A percentile compares a stretch with the other conserved stretches of the same genome.
Evolutionary conservation across 1,140 invertebrate genomes (phyloP).

Genomic region (Thaumetopoea pityocampa): DNA sequence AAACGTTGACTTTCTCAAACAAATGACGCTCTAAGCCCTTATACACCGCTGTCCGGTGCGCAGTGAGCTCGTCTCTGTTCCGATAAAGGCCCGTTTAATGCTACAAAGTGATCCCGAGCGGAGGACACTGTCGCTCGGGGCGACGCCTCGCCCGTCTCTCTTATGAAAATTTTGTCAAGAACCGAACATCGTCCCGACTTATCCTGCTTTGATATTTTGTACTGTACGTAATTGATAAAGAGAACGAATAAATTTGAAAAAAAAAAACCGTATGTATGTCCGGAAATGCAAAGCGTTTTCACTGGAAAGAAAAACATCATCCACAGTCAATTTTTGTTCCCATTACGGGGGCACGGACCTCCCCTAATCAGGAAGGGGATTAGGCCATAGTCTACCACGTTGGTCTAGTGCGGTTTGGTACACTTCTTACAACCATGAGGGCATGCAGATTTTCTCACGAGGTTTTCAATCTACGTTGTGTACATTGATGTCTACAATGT

Average conservation of each 20-base stretch:
- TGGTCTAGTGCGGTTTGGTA: too few species aligned
- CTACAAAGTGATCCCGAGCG: slow-evolving; percentile 62
- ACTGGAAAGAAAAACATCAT: too few species aligned
- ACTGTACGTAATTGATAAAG: slow-evolving; percentile 11
- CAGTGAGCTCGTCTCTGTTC: slow-evolving; percentile 29
- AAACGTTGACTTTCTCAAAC: neutral
- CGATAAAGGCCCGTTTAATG: slow-evolving; percentile 60
- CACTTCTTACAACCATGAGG: too few species aligned
- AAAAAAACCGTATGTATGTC: neutral
- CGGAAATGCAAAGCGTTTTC: too few species aligned
- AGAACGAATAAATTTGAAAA: neutral
- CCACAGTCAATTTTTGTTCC: too few species aligned
- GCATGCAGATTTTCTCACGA: too few species aligned
- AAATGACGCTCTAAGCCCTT: slow-evolving; percentile 16
- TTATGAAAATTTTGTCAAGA: slow-evolving; percentile 57
- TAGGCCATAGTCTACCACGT: too few species aligned
- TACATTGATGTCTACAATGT: too few species aligned
- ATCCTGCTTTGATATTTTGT: slow-evolving; percentile 11
- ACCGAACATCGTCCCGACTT: neutral
- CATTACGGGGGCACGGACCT: too few species aligned
- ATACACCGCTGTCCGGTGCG: slow-evolving; percentile 27
- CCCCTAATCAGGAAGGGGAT: too few species aligned
- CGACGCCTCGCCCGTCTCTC: slow-evolving; percentile 53
- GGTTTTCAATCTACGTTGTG: too few species aligned
- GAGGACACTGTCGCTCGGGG: slow-evolving; percentile 49